phyloP scores from a whole-genome alignment of 2,888 invertebrate genomes.

The Spilarctia lutea region DNA sequence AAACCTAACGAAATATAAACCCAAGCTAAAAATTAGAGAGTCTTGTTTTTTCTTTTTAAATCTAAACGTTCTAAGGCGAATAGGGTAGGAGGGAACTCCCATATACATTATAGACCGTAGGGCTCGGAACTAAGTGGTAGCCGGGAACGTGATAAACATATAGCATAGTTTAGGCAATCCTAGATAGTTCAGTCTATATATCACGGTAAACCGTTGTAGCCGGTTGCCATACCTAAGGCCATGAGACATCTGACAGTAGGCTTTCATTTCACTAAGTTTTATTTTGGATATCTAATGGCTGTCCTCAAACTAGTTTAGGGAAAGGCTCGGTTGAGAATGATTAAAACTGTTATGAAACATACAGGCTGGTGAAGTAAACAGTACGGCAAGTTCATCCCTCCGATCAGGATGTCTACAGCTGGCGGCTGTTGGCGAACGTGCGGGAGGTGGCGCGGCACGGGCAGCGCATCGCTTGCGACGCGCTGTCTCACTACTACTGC shows the following conservation, averaged over 20 bases:
- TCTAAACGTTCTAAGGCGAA: no score
- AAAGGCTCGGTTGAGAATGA: neutral
- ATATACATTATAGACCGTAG: neutral
- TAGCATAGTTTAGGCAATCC: neutral
- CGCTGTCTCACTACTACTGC: slow-evolving; percentile 75
- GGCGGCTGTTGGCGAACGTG: slow-evolving; percentile 73
- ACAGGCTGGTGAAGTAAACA: slow-evolving; percentile 66
- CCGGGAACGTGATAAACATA: neutral
- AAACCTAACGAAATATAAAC: no score
- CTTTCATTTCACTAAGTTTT: no score
- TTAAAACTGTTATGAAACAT: neutral
- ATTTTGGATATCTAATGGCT: no score
- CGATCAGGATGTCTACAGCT: slow-evolving; percentile 71
- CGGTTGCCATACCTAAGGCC: neutral
- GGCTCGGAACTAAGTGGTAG: neutral
- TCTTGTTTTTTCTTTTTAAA: no score
- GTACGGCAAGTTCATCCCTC: slow-evolving; percentile 65
- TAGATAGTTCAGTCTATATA: neutral
- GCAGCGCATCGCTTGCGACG: slow-evolving; percentile 78
- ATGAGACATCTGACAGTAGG: no score
- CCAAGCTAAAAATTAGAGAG: no score
- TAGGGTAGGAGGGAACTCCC: no score
- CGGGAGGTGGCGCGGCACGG: slow-evolving; percentile 77
- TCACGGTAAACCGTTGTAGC: no score
- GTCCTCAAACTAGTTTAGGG: neutral